phyloP scores from a whole-genome alignment of 1,140 invertebrate species.

The Drosophila fuyamai region DNA sequence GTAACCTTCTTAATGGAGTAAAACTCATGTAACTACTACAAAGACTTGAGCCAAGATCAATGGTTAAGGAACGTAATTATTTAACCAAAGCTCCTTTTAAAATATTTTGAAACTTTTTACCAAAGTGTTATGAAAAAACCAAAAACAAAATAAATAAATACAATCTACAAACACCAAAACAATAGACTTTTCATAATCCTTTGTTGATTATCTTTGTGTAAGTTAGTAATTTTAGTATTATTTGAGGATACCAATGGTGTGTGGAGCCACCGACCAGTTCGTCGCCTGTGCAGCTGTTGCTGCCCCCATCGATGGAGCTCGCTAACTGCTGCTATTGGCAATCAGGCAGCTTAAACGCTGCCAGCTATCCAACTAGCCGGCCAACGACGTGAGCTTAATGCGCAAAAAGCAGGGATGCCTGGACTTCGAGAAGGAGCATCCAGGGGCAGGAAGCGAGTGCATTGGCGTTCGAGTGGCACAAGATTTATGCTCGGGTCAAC shows the following conservation, averaged over 20 bases:
- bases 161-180: too few species aligned
- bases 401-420: conserved; percentile 55
- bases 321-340: conserved; percentile 60
- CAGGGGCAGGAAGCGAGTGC: conserved; percentile 24
- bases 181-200: too few species aligned
- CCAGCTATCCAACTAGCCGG: conserved; percentile 40
- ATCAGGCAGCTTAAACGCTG: conserved; percentile 51
- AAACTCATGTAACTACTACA: too few species aligned
- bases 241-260: neutral
- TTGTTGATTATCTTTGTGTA: too few species aligned
- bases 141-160: too few species aligned
- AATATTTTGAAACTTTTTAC: too few species aligned
- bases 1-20: too few species aligned
- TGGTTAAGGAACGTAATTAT: too few species aligned
- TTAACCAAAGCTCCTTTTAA: too few species aligned
- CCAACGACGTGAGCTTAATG: conserved; percentile 70
- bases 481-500: conserved; percentile 76
- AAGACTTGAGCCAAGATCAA: too few species aligned
- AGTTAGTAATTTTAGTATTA: too few species aligned
- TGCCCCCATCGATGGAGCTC: conserved; percentile 42
- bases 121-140: too few species aligned
- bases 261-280: conserved; percentile 25
- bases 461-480: conserved; percentile 70
- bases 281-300: conserved; percentile 72
- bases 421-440: neutral